Evolutionary conservation across 1,140 invertebrate genomes (phyloP).

Genomic region (Mycetomoellerius zeteki): DNA sequence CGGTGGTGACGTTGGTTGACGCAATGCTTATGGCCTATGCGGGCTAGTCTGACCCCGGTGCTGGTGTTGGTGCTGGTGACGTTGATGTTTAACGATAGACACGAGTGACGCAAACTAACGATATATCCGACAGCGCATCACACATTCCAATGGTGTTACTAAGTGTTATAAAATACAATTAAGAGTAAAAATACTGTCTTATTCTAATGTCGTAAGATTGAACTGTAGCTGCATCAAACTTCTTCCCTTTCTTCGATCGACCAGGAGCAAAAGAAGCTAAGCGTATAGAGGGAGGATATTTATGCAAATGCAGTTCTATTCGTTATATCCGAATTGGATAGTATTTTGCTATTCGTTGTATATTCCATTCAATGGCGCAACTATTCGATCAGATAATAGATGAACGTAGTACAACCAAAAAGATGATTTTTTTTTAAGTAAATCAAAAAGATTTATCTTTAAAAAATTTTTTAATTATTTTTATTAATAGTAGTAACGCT

Average conservation of each 20-base stretch:
- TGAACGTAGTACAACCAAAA: constrained; percentile 6
- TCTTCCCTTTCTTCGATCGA: background rate
- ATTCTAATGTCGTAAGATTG: background rate
- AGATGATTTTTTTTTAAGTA: background rate
- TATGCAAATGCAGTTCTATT: background rate
- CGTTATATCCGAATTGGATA: background rate
- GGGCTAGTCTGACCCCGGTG: constrained; percentile 86
- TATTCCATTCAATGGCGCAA: constrained; percentile 25
- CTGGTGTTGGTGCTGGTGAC: constrained; percentile 49
- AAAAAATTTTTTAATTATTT: background rate
- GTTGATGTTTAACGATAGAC: constrained; percentile 58
- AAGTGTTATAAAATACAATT: constrained; percentile 53
- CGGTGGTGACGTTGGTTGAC: constrained; percentile 91
- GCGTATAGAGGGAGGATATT: background rate
- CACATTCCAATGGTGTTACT: constrained; percentile 53
- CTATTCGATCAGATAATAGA: constrained; percentile 4
- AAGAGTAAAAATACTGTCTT: background rate
- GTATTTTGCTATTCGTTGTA: background rate
- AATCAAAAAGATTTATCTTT: background rate
- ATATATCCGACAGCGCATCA: constrained; percentile 50
- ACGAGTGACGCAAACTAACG: constrained; percentile 74
- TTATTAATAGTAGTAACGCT: constrained; percentile 12
- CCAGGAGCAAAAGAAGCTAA: background rate
- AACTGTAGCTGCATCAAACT: background rate
- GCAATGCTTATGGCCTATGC: constrained; percentile 93